Base-by-base conservation (phyloP, 2,888 invertebrate genomes). In the Ptilodon capucinus region DNA sequence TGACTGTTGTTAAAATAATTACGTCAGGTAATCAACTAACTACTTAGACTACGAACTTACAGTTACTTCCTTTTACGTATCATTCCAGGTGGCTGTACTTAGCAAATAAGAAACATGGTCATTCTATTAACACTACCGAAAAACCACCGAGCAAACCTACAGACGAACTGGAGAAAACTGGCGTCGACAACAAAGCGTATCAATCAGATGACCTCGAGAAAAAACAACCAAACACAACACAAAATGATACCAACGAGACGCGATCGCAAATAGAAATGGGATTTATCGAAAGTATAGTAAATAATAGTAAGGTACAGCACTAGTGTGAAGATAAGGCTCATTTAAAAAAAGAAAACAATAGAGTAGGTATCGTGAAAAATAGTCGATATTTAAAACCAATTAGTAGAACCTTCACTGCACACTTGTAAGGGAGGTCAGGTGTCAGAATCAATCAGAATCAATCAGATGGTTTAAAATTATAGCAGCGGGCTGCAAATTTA, bases 51-150 rank as follows among this genome's bases (percentile, higher is more conserved):
- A n/a, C n/a, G n/a, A n/a, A n/a, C 28, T 28, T n/a, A 2, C 11
- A n/a, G 3, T 28, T 2, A 4, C 4, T 28, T n/a, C 4, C 38
- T 34, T 42, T 43, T 46, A 0, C 49, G 48, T 28, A 49, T 25
- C 3, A 21, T 91, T 90, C 43, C 79, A 95, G 95, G 46, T 95
- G 95, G 95, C 88, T 95, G 79, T 95, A 95, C 76, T 81, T 92
- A 57, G 94, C 94, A 42, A 93, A 94, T 67, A 93, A 92, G 66
- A 93, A 92, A 67, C 92, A 94, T 45, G 67, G 54, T 18, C 64
- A 66, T 36, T 61, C 3, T 54, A 65, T 17, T 56, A 58, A 30
- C 35, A 51, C 46, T 35, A 42, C 2, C 44, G 77, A 67, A 49
- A 57, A 53, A 56, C 62, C 60, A 39, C 73, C 66, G 42, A 63